Percentiles rank a stretch among this genome's conserved stretches.
Conservation (phyloP, 2,797 vertebrate species). For the Sebastes iracundus region DNA sequence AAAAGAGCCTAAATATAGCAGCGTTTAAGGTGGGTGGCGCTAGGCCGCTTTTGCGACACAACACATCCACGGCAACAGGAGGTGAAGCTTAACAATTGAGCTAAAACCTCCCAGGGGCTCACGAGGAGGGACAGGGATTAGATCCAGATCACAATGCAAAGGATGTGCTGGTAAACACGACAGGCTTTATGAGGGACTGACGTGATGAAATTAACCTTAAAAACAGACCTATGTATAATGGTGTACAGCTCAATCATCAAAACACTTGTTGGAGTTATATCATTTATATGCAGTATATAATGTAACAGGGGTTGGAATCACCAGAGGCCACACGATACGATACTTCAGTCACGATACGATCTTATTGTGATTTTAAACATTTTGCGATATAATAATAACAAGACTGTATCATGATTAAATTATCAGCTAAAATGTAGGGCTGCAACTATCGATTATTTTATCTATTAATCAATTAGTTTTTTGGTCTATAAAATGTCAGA, state of each 20-base stretch:
- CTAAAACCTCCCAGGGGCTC: slow-evolving; percentile 47
- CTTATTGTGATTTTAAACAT: too few relatives aligned
- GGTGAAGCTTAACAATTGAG: slow-evolving; percentile 51
- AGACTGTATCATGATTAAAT: too few relatives aligned
- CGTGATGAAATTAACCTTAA: background rate
- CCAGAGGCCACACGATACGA: too few relatives aligned
- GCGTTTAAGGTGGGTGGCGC: slow-evolving; percentile 50
- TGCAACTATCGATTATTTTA: too few relatives aligned
- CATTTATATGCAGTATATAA: background rate
- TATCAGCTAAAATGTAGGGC: too few relatives aligned
- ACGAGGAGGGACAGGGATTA: slow-evolving; percentile 44
- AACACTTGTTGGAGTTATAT: background rate
- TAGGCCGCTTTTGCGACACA: slow-evolving; percentile 25
- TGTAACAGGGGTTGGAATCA: fast-evolving
- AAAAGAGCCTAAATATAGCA: slow-evolving; percentile 82
- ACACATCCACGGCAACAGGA: slow-evolving; percentile 61
- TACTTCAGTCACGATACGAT: too few relatives aligned
- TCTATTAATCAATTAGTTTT: too few relatives aligned
- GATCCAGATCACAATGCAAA: slow-evolving; percentile 55
- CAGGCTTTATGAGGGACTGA: background rate
- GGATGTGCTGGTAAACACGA: slow-evolving; percentile 29
- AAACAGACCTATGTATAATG: background rate
- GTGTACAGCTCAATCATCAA: background rate
- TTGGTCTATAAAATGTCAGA: too few relatives aligned
- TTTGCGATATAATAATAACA: too few relatives aligned